Base-by-base conservation (phyloP, 2,888 invertebrate genomes). In the Cataglyphis albicans region DNA sequence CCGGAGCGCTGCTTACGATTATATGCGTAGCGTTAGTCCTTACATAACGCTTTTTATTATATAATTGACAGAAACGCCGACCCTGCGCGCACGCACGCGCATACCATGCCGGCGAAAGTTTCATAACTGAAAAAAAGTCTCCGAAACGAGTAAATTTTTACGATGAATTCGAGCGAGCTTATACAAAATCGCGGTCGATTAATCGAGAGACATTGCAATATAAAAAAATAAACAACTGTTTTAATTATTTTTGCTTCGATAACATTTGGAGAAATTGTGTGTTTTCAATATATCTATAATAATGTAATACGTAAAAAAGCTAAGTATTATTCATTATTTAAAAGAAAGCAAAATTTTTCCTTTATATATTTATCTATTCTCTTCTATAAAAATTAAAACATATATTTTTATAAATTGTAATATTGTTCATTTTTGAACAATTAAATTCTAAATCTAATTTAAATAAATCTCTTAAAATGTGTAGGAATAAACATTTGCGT, bases 11-110 rank as follows among this genome's bases (percentile, higher is more conserved):
- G 88, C 86, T 86, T 81, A 88, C 89, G 89, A 90, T 92, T 92
- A 92, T 52, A 52, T 92, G 91, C 92, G 91, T 90, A 92, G 91
- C 92, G 78, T 87, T 92, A 91, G 91, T 91, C 91, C 93, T 94
- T 94, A 94, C 91, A 92, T 94, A 94, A 94, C 91, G 89, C 91
- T 93, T 93, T 93, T 94, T 93, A 94, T 94, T 94, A 94, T 92
- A 92, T 93, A 94, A 94, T 94, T 93, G 93, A 91, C 91, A 91
- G 92, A 93, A 93, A 92, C 89, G 88, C 85, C 90, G 92, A 90
- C 90, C 90, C 89, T 89, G 91, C 83, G 89, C 87, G 87, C 84
- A 72, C 68, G 76, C 81, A 80, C 59, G 82, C 83, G 55, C 68
- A 25, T 70, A 32, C 63, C 68, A 75, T 70, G 32, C 67, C 65